These are phyloP conservation scores for Agrypnia vestita DNA, from an alignment of 1,140 invertebrate genomes.

Conservation along the genomic window DNA sequence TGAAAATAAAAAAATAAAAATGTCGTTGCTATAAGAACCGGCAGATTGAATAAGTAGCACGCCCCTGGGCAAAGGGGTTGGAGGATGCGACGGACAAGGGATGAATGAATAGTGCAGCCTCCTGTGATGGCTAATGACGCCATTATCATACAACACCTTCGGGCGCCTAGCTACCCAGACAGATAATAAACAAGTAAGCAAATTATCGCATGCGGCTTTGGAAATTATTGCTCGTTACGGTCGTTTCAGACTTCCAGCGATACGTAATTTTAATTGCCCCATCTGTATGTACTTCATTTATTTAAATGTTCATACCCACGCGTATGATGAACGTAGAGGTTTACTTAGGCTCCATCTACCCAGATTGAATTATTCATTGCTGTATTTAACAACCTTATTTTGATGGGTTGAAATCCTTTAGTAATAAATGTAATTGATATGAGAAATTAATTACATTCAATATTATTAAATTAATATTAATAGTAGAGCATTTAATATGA, in stretches of 20 bases:
- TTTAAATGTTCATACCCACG: neutral
- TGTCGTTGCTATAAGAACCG: too few species aligned
- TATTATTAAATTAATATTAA: too few species aligned
- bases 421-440: too few species aligned
- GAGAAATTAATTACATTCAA: too few species aligned
- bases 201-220: slow-evolving; percentile 2
- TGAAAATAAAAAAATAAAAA: too few species aligned
- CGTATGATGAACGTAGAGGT: neutral
- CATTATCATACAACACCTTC: slow-evolving; percentile 15
- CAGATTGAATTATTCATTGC: neutral
- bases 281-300: neutral
- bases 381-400: too few species aligned
- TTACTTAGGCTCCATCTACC: neutral
- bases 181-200: slow-evolving; percentile 19
- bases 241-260: slow-evolving; percentile 8
- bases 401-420: too few species aligned
- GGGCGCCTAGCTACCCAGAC: slow-evolving; percentile 2
- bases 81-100: too few species aligned
- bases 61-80: too few species aligned
- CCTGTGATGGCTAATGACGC: slow-evolving; percentile 13
- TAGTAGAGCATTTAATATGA: too few species aligned
- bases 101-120: neutral
- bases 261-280: slow-evolving; percentile 18
- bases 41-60: too few species aligned
- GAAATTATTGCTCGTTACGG: slow-evolving; percentile 27